Percentiles rank a stretch among this genome's conserved stretches.
phyloP scores from a whole-genome alignment of 2,888 invertebrate genomes.

The Acanthosepion esculentum region DNA sequence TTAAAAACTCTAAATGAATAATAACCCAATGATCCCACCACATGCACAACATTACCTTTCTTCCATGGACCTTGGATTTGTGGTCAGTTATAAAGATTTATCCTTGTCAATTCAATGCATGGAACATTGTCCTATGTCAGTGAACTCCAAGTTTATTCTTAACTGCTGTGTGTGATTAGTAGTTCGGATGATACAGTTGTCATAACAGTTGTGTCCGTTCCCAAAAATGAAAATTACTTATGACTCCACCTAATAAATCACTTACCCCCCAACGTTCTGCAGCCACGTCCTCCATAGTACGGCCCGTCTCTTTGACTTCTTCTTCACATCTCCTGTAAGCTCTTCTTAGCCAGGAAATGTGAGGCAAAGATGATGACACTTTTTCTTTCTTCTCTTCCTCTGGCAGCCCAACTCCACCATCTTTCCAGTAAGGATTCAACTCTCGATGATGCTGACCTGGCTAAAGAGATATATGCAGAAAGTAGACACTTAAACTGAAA shows the following conservation, averaged over 20 bases:
- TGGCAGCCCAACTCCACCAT: conserved; percentile 90
- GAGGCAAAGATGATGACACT: conserved; percentile 46
- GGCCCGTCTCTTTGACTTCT: conserved; percentile 78
- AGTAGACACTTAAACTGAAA: too few relatives aligned
- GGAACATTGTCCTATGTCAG: too few relatives aligned
- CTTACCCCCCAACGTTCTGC: conserved; percentile 79
- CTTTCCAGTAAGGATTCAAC: conserved; percentile 93
- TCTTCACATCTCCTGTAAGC: conserved; percentile 78
- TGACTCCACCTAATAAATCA: not conserved
- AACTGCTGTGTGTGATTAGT: too few relatives aligned
- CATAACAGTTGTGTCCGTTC: too few relatives aligned
- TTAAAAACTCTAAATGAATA: too few relatives aligned
- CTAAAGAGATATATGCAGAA: conserved; percentile 61
- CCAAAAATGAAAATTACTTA: too few relatives aligned
- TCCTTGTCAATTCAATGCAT: too few relatives aligned
- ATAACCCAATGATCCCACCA: too few relatives aligned
- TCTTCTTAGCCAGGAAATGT: conserved; percentile 78
- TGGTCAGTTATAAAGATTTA: too few relatives aligned
- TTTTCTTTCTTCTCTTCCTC: conserved; percentile 58
- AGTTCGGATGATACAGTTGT: too few relatives aligned
- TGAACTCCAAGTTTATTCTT: not conserved
- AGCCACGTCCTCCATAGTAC: conserved; percentile 78
- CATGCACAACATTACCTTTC: too few relatives aligned
- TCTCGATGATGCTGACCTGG: conserved; percentile 85
- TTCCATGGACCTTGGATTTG: too few relatives aligned